Percentiles rank a stretch among this genome's conserved stretches.
Conservation (phyloP, 1,140 invertebrate species). For the Babylonia areolata region DNA sequence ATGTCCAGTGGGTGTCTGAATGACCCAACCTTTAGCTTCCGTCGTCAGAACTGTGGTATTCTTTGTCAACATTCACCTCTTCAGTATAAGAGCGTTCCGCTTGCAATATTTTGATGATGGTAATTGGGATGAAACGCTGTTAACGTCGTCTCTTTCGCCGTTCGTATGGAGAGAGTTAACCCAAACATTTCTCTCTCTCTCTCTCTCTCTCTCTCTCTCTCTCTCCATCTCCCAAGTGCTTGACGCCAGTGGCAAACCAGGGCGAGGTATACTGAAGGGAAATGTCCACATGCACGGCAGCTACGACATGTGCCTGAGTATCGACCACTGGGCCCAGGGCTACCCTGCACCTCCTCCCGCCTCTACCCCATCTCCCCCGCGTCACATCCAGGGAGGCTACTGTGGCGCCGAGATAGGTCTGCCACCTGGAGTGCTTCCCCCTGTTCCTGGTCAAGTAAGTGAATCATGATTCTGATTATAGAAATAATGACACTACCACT, state of each 20-base stretch:
- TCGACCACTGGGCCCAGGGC: background rate
- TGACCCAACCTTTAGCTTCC: too few species aligned
- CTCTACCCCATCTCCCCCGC: background rate
- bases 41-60: too few species aligned
- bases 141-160: too few species aligned
- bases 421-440: slow-evolving; percentile 20
- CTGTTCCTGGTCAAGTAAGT: slow-evolving; percentile 13
- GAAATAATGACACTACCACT: too few species aligned
- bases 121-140: too few species aligned
- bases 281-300: slow-evolving; percentile 28
- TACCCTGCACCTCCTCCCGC: background rate
- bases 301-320: slow-evolving; percentile 1
- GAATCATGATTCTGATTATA: too few species aligned
- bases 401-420: slow-evolving; percentile 3
- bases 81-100: too few species aligned
- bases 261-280: slow-evolving; percentile 19
- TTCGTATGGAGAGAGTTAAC: too few species aligned
- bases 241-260: slow-evolving; percentile 31
- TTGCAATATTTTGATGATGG: too few species aligned
- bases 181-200: too few species aligned
- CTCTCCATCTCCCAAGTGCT: slow-evolving; percentile 13
- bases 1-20: too few species aligned
- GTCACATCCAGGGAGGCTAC: slow-evolving; percentile 6
- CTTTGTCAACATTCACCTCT: too few species aligned
- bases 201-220: background rate